Percentiles rank a stretch among this genome's conserved stretches.
These are phyloP conservation scores for Ctenomys sociabilis DNA, from an alignment of 2,113 vertebrate genomes.

Conservation along the genomic window DNA sequence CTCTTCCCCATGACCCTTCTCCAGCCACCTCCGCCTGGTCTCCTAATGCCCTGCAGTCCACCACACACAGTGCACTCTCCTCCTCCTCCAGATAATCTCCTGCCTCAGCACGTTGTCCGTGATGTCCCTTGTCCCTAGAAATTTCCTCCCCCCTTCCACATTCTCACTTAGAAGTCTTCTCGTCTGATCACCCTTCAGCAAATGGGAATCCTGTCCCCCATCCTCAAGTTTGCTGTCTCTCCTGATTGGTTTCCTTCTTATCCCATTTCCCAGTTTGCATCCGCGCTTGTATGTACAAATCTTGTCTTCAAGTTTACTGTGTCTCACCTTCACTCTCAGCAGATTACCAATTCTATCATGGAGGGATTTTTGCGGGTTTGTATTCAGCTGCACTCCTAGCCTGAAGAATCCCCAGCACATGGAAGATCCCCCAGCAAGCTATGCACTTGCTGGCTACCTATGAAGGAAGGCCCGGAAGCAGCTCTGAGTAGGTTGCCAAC, in stretches of 20 bases:
- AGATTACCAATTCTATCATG: neutral
- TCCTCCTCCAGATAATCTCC: neutral
- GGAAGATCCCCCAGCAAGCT: neutral
- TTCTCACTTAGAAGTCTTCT: neutral
- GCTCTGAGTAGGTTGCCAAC: neutral
- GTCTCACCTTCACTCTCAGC: neutral
- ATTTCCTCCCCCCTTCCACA: neutral
- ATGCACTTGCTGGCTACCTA: neutral
- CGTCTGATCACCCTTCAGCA: neutral
- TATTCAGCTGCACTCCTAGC: neutral
- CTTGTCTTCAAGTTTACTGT: neutral
- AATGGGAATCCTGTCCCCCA: neutral
- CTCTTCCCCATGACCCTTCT: fast-evolving
- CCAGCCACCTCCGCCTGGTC: neutral
- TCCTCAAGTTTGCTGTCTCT: neutral
- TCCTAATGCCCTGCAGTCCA: neutral
- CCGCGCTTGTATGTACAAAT: neutral
- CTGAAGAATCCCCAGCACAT: neutral
- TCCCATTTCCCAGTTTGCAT: neutral
- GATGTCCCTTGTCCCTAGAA: neutral
- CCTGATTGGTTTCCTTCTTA: neutral
- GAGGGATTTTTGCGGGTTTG: neutral
- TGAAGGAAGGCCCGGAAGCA: neutral
- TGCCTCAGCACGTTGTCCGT: neutral
- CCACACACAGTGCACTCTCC: neutral